Conservation (phyloP, 2,888 invertebrate genomes). For the Apotomis betuletana region DNA sequence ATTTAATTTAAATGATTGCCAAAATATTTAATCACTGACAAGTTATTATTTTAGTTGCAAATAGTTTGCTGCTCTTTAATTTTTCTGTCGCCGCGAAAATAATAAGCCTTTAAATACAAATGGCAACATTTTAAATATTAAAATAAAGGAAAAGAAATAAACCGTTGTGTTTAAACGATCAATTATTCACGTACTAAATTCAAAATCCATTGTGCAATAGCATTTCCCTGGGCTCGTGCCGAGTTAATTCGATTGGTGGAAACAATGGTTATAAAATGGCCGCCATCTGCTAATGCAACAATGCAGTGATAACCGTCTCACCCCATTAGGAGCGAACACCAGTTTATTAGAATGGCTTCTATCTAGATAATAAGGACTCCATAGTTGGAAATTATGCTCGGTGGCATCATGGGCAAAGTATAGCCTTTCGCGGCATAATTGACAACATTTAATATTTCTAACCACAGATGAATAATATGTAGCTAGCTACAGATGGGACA, state of each 20-base stretch:
- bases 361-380: constrained; percentile 38
- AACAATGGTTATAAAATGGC: constrained; percentile 48
- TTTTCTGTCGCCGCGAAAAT: no score
- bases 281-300: constrained; percentile 43
- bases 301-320: constrained; percentile 49
- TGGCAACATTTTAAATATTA: no score
- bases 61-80: no score
- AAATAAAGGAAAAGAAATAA: no score
- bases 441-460: no score
- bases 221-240: constrained; percentile 24
- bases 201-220: constrained; percentile 12
- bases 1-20: no score
- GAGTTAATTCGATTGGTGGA: constrained; percentile 44
- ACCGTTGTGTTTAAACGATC: background rate
- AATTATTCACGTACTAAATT: constrained; percentile 17
- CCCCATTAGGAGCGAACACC: constrained; percentile 46
- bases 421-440: constrained; percentile 19
- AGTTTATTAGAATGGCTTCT: constrained; percentile 41
- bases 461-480: no score
- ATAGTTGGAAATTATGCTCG: constrained; percentile 33
- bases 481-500: no score
- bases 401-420: constrained; percentile 16
- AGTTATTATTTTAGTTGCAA: no score
- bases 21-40: no score
- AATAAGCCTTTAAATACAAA: no score